Conservation (phyloP, 2,113 vertebrate genomes). For the Lutjanus erythropterus region DNA sequence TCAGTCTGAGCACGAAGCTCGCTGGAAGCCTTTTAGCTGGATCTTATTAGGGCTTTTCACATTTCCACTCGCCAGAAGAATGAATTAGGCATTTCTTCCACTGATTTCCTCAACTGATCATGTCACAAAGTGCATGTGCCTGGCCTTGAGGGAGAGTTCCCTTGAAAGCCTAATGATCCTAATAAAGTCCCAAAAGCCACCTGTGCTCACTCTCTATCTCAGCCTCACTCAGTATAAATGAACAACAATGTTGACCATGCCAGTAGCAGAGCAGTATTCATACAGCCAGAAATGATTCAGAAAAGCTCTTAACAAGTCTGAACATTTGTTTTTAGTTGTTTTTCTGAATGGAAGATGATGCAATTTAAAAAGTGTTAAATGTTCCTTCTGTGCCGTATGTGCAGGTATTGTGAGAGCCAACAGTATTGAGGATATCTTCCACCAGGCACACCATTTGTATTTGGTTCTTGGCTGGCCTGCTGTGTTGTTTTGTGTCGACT, state of each 20-base stretch:
- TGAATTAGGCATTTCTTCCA: constrained; percentile 37
- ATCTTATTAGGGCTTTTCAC: constrained; percentile 55
- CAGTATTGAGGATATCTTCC: constrained; percentile 19
- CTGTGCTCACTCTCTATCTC: constrained; percentile 49
- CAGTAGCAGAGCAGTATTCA: neutral
- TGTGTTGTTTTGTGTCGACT: constrained; percentile 9
- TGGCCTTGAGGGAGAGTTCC: constrained; percentile 39
- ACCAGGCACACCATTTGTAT: constrained; percentile 16
- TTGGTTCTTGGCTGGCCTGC: constrained; percentile 25
- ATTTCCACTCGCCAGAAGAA: constrained; percentile 48
- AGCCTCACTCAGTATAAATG: constrained; percentile 47
- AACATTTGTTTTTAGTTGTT: constrained; percentile 39
- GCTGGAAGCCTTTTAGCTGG: constrained; percentile 29
- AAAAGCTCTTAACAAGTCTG: constrained; percentile 24
- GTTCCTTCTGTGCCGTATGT: constrained; percentile 18
- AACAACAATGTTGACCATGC: constrained; percentile 27
- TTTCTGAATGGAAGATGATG: constrained; percentile 40
- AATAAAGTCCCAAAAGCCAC: constrained; percentile 73
- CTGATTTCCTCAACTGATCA: constrained; percentile 56
- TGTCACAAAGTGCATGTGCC: constrained; percentile 48
- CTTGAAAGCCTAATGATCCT: constrained; percentile 62
- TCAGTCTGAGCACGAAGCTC: constrained; percentile 5
- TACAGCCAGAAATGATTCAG: neutral
- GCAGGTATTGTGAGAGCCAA: constrained; percentile 41
- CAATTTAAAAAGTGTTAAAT: constrained; percentile 18